Conservation (phyloP, 2,113 vertebrate genomes). For the Murina feae region DNA sequence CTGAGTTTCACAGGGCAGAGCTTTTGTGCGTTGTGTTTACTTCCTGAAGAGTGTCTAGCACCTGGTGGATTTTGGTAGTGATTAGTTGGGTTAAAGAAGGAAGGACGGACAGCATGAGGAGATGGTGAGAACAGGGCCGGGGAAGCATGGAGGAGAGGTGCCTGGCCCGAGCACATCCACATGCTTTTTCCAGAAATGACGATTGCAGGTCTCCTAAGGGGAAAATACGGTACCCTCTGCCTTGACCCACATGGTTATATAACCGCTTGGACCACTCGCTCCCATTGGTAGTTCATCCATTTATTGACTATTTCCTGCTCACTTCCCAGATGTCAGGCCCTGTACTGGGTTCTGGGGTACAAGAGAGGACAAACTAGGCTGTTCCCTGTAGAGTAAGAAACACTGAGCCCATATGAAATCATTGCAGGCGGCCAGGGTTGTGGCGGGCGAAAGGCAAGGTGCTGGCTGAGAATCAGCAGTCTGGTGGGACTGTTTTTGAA, state of each 20-base stretch:
- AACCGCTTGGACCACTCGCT: not conserved
- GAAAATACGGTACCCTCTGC: not conserved
- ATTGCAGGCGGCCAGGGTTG: rapidly evolving
- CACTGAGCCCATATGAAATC: rapidly evolving
- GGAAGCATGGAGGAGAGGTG: not conserved
- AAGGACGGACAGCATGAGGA: not conserved
- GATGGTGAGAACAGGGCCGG: not conserved
- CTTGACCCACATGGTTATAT: not conserved
- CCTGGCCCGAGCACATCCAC: not conserved
- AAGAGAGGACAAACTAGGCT: not conserved
- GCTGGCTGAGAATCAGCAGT: not conserved
- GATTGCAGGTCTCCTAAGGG: too few species aligned
- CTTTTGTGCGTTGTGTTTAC: not conserved
- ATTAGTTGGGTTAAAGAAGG: not conserved
- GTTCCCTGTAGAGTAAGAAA: not conserved
- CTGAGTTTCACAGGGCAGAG: not conserved
- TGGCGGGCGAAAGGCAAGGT: not conserved
- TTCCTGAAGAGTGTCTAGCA: not conserved
- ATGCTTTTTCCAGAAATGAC: not conserved
- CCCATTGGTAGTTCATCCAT: not conserved
- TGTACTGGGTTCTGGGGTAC: not conserved
- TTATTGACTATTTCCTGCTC: not conserved
- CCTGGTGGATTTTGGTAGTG: not conserved
- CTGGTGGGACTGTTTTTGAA: not conserved
- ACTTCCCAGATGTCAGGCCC: not conserved